These are phyloP conservation scores for Sinonovacula constricta DNA, from an alignment of 1,140 invertebrate species.

Conservation along the genomic window DNA sequence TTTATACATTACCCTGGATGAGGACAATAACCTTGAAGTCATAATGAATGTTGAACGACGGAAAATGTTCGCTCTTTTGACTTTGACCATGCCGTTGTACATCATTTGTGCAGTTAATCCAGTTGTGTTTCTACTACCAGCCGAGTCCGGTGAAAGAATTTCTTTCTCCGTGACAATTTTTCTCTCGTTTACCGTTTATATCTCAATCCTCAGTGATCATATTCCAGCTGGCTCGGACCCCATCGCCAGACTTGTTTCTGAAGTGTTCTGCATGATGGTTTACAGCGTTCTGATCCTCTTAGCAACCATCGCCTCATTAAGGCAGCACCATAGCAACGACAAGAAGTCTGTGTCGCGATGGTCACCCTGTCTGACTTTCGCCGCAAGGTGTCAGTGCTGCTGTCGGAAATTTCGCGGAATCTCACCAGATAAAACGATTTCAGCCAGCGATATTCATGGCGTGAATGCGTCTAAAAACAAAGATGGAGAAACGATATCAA, in stretches of 20 bases:
- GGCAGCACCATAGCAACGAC: not conserved
- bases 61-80: conserved; percentile 79
- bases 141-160: conserved; percentile 82
- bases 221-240: conserved; percentile 81
- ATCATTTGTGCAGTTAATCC: conserved; percentile 81
- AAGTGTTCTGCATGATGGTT: conserved; percentile 1
- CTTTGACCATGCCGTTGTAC: conserved; percentile 81
- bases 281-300: conserved; percentile 14
- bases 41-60: not conserved
- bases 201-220: conserved; percentile 81
- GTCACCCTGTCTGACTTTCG: too few relatives aligned
- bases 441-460: too few relatives aligned
- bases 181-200: conserved; percentile 82
- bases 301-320: conserved; percentile 3
- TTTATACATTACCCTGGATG: not conserved
- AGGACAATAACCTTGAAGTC: not conserved
- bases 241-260: conserved; percentile 69
- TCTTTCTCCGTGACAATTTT: conserved; percentile 81
- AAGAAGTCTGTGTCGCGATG: conserved; percentile 27
- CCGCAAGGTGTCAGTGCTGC: too few relatives aligned
- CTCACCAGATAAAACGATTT: too few relatives aligned
- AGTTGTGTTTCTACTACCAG: conserved; percentile 81
- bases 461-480: too few relatives aligned
- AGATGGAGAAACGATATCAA: too few relatives aligned
- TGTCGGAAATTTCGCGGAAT: too few relatives aligned